These are phyloP conservation scores for Bungarus multicinctus DNA, from an alignment of 2,113 vertebrate genomes.

Conservation along the genomic window DNA sequence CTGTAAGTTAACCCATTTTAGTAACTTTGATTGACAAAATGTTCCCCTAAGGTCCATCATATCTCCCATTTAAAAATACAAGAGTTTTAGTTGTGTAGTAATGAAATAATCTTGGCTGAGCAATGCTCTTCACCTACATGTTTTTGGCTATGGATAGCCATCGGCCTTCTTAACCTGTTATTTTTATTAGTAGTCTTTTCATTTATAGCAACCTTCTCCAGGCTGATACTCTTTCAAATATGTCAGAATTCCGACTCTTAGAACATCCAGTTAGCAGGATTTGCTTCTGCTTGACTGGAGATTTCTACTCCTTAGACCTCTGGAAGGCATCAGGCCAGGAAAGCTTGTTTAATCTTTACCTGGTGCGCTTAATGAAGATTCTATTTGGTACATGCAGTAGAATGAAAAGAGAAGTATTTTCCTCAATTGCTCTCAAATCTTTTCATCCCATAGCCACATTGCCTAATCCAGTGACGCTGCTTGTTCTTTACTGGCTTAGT, in stretches of 20 bases:
- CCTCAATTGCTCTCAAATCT: not conserved
- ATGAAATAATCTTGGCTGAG: not conserved
- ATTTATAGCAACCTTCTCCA: not conserved
- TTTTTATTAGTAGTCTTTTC: not conserved
- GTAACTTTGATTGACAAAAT: not conserved
- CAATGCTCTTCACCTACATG: not conserved
- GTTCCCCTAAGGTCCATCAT: not conserved
- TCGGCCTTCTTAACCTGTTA: not conserved
- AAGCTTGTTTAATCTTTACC: not conserved
- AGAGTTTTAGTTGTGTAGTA: not conserved
- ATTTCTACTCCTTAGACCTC: not conserved
- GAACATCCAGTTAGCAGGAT: not conserved
- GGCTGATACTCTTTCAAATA: not conserved
- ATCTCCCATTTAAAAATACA: not conserved
- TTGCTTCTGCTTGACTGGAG: not conserved
- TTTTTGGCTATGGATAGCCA: not conserved
- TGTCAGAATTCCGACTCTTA: not conserved
- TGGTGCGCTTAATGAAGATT: not conserved
- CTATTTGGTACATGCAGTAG: not conserved
- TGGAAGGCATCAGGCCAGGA: not conserved
- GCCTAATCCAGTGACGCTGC: not conserved
- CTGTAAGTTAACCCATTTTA: not conserved
- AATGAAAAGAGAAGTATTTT: not conserved
- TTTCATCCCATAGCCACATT: not conserved
- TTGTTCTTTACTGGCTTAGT: not conserved